Base-by-base conservation (phyloP, 1,140 invertebrate species). In the Drosophila pachea region DNA sequence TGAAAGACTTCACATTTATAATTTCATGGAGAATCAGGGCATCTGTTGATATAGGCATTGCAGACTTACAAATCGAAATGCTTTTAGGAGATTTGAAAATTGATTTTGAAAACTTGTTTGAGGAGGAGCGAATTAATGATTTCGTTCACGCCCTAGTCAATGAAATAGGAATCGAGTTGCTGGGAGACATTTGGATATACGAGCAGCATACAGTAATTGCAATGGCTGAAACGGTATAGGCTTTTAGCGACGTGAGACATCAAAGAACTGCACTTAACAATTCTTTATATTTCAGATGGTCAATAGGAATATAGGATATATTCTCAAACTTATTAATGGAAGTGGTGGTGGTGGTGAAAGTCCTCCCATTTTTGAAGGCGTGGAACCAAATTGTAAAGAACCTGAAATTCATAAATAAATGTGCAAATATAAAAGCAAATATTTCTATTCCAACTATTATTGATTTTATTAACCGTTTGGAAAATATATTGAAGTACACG, bases 71-170 rank as follows among this genome's bases (percentile, higher is more conserved):
- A 43, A 78, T 88, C 14, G 56, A 74, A 5, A 0, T 86, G 8
- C 49, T 65, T 35, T 40, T 88, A 36, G 83, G 83, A 22, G 75
- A 64, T 31, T 49, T 88, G 0, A 53, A 77, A 40, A 68, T 88
- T 0, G 43, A 87, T 33, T 88, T 88, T 32, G 77, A 88, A 2
- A 76, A 78, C 32, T 35, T 88, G 7, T 5, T 88, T 40, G 87
- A 87, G 14, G 87, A 88, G 16, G 55, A 86, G 9, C 68, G 87
- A 7, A 67, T 88, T 9, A 74, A 72, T 56, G 48, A 68, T 0
- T 88, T 88, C 40, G 9, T 88, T 4, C 87, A 88, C 65, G 71
- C 52, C 5, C 33, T 88, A 7, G 31, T 88, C 5, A 88, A 88
- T 61, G 74, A 79, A 73, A 16, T 88, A 67, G 87, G 87, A 4